Conservation (phyloP, 2,113 vertebrate genomes). For the Colinus virginianus region DNA sequence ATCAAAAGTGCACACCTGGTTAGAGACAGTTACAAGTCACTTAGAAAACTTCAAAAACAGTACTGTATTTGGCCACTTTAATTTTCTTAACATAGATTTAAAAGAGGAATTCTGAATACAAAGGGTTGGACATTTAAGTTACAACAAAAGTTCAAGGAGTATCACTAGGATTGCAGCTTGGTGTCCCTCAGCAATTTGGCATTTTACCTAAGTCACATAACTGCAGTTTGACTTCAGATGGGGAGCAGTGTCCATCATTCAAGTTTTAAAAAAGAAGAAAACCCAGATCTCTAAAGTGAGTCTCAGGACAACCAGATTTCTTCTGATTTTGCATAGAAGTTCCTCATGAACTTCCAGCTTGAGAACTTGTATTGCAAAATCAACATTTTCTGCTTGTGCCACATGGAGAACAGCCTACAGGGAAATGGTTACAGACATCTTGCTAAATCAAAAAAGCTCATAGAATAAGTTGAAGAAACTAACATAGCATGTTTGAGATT, state of each 20-base stretch:
- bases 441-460: background rate
- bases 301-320: background rate
- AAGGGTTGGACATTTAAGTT: background rate
- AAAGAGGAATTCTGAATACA: background rate
- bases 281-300: background rate
- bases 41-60: background rate
- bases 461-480: no score
- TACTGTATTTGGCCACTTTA: background rate
- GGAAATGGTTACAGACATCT: background rate
- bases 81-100: background rate
- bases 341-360: background rate
- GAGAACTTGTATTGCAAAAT: background rate
- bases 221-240: background rate
- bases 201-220: background rate
- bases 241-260: background rate
- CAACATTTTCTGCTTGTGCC: accelerated
- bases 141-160: background rate
- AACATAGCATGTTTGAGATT: background rate
- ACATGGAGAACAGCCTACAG: background rate
- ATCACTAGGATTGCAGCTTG: background rate
- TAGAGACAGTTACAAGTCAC: background rate
- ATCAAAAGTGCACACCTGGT: background rate
- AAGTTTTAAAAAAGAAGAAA: background rate
- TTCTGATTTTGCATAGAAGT: background rate
- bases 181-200: accelerated